These are phyloP conservation scores for Pseudotriccus pelzelni DNA, from an alignment of 2,797 vertebrate species.

Conservation along the genomic window DNA sequence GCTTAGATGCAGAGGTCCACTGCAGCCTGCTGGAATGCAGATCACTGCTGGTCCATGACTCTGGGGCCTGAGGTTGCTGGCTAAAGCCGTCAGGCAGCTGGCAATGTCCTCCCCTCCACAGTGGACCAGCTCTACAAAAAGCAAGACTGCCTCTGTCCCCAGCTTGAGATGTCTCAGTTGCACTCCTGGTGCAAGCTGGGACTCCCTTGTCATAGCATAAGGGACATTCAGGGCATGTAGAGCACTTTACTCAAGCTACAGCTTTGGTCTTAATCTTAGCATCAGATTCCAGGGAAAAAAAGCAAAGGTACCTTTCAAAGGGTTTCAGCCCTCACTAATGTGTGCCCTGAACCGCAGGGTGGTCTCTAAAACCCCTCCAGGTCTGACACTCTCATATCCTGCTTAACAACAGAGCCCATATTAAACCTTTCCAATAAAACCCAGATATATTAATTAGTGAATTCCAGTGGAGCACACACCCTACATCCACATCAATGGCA, in stretches of 20 bases:
- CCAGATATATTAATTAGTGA: neutral
- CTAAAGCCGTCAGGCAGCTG: neutral
- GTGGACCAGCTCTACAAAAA: neutral
- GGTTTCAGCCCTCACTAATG: neutral
- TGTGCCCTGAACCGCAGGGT: neutral
- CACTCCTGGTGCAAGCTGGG: neutral
- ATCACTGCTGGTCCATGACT: neutral
- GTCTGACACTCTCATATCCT: neutral
- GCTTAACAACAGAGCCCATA: neutral
- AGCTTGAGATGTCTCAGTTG: neutral
- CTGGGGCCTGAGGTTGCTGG: neutral
- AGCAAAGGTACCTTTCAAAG: neutral
- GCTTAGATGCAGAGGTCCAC: neutral
- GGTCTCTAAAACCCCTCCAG: neutral
- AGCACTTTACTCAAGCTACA: neutral
- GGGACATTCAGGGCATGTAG: neutral
- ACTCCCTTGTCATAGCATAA: neutral
- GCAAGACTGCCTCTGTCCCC: rapidly evolving
- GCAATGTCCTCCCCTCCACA: rapidly evolving
- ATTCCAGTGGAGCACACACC: neutral
- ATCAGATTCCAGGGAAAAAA: neutral
- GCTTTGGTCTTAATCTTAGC: neutral
- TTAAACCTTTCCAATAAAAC: neutral
- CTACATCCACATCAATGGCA: neutral
- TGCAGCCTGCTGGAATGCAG: neutral